A percentile compares a stretch with the other conserved stretches of the same genome.
phyloP scores from a whole-genome alignment of 2,113 vertebrate genomes.

The Lagopus leucura region DNA sequence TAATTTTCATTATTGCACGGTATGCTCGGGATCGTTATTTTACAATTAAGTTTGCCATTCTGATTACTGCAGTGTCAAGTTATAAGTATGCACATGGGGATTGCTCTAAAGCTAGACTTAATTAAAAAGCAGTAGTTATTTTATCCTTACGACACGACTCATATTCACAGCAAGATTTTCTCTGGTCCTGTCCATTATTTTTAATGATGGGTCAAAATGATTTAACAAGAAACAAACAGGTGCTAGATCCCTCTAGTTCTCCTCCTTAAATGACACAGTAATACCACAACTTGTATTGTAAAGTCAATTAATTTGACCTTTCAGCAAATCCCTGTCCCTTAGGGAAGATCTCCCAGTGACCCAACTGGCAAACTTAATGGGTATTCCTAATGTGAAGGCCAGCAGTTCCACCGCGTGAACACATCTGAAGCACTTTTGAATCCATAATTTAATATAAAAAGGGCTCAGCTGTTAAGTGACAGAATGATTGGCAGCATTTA shows the following conservation, averaged over 20 bases:
- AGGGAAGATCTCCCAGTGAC: background rate
- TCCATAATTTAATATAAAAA: background rate
- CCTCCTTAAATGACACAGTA: background rate
- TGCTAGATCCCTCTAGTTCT: background rate
- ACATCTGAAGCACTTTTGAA: background rate
- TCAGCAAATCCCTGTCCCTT: background rate
- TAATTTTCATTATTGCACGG: background rate
- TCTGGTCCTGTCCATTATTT: background rate
- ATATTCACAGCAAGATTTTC: background rate
- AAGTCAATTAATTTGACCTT: background rate
- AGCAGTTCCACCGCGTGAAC: background rate
- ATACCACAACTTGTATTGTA: background rate
- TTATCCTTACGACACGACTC: background rate
- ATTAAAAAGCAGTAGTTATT: constrained; percentile 29
- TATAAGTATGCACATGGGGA: background rate
- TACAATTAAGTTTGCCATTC: constrained; percentile 39
- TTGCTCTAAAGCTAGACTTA: background rate
- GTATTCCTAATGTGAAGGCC: background rate
- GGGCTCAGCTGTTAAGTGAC: background rate
- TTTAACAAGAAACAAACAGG: background rate
- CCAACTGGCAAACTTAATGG: background rate
- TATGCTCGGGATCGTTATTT: constrained; percentile 38
- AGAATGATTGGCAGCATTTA: background rate
- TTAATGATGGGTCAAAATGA: constrained; percentile 25
- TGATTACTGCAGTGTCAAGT: constrained; percentile 16